These are phyloP conservation scores for Odontocerum albicorne DNA, from an alignment of 2,888 invertebrate species.

Conservation along the genomic window DNA sequence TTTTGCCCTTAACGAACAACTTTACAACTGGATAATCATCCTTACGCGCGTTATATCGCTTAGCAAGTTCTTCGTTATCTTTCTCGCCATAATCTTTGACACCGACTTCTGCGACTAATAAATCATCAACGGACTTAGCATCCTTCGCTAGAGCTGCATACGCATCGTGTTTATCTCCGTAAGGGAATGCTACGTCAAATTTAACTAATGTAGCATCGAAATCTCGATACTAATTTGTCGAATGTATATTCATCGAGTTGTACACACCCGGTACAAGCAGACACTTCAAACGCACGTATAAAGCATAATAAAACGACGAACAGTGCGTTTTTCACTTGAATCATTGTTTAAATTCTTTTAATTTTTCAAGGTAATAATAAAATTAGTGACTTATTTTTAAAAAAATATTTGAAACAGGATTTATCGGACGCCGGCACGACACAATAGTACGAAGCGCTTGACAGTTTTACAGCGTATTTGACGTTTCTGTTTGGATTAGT, in stretches of 20 bases:
- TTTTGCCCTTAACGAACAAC: conserved; percentile 70
- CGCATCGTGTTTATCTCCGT: conserved; percentile 91
- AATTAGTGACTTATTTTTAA: too few species aligned
- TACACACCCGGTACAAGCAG: conserved; percentile 72
- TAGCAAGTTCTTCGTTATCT: conserved; percentile 81
- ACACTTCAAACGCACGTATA: conserved; percentile 1
- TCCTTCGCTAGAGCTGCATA: conserved; percentile 79
- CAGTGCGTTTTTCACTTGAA: conserved; percentile 3
- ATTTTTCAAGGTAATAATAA: too few species aligned
- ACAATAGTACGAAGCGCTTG: too few species aligned
- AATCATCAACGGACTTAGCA: conserved; percentile 67
- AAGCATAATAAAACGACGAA: not conserved
- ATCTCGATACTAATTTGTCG: conserved; percentile 80
- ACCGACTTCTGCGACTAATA: conserved; percentile 84
- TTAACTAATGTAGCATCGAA: conserved; percentile 85
- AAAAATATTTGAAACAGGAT: too few species aligned
- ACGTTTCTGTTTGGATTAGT: too few species aligned
- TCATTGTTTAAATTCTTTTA: too few species aligned
- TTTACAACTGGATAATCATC: conserved; percentile 81
- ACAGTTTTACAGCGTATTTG: too few species aligned
- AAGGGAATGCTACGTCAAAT: conserved; percentile 94
- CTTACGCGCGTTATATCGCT: conserved; percentile 74
- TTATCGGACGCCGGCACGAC: too few species aligned
- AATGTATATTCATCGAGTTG: conserved; percentile 79
- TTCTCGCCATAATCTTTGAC: conserved; percentile 94